These are phyloP conservation scores for Ormyrus thymus DNA, from an alignment of 2,888 invertebrate genomes.

Conservation along the genomic window DNA sequence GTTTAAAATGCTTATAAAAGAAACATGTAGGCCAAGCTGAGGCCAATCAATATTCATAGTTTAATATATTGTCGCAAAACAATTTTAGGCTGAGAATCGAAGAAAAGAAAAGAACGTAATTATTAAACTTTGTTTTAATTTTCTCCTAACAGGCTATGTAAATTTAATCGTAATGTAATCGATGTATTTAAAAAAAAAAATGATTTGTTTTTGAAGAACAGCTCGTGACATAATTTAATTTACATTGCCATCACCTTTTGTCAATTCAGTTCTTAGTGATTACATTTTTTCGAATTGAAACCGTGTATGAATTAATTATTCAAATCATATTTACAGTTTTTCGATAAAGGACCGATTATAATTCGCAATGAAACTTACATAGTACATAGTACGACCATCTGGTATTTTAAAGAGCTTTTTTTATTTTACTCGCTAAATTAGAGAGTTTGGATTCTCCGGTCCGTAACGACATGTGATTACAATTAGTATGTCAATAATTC, in stretches of 20 bases:
- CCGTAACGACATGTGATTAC: background rate
- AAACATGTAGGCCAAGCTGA: background rate
- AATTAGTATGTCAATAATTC: constrained; percentile 23
- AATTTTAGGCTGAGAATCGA: constrained; percentile 8
- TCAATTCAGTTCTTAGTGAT: constrained; percentile 15
- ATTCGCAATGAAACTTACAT: constrained; percentile 17
- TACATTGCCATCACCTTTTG: constrained; percentile 17
- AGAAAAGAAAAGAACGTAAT: background rate
- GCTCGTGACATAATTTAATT: constrained; percentile 30
- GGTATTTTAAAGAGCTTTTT: background rate
- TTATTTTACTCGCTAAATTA: constrained; percentile 4
- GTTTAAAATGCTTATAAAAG: background rate
- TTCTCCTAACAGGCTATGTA: background rate
- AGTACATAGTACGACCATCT: constrained; percentile 11
- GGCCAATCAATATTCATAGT: background rate
- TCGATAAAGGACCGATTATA: background rate
- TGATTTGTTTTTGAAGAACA: constrained; percentile 5
- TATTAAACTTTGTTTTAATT: constrained; percentile 31
- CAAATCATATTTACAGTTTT: constrained; percentile 29
- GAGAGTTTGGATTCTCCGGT: background rate
- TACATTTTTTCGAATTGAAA: constrained; percentile 17
- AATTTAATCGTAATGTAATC: background rate
- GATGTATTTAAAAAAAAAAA: background rate
- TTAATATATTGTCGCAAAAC: constrained; percentile 19
- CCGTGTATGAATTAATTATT: background rate